phyloP scores from a whole-genome alignment of 2,113 vertebrate species.

The Ibidorhyncha struthersii region DNA sequence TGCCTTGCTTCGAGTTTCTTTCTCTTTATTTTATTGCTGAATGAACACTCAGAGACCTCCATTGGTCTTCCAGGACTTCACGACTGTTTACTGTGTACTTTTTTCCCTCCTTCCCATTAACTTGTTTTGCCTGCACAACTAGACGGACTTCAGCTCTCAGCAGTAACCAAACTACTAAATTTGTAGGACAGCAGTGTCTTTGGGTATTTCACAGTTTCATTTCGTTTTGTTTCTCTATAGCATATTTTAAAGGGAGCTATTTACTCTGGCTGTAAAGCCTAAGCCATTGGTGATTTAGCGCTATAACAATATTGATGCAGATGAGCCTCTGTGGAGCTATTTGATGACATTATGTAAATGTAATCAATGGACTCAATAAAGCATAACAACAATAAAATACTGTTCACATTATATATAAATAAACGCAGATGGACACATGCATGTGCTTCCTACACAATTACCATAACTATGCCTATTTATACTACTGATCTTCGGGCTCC shows the following conservation, averaged over 20 bases:
- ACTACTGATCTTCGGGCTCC: neutral
- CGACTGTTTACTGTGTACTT: neutral
- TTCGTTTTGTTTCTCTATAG: neutral
- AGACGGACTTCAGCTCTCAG: neutral
- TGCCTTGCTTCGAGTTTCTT: neutral
- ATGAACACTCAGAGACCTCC: neutral
- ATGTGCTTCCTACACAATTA: slow-evolving; percentile 26
- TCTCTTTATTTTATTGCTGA: neutral
- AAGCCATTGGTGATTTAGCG: slow-evolving; percentile 28
- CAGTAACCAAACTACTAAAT: neutral
- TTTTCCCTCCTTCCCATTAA: neutral
- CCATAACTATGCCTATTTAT: slow-evolving; percentile 3
- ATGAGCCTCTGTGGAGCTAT: slow-evolving; percentile 34
- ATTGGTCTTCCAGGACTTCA: neutral
- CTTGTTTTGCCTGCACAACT: neutral
- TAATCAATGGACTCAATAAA: slow-evolving; percentile 51
- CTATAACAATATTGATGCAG: slow-evolving; percentile 37
- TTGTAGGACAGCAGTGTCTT: neutral
- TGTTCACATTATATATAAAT: slow-evolving; percentile 33
- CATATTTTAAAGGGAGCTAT: neutral
- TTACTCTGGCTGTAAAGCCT: neutral
- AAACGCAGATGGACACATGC: neutral
- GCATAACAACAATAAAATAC: slow-evolving; percentile 45
- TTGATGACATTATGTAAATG: slow-evolving; percentile 61
- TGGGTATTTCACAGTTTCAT: neutral